Base-by-base conservation (phyloP, 1,140 invertebrate species). In the Lycorma delicatula region DNA sequence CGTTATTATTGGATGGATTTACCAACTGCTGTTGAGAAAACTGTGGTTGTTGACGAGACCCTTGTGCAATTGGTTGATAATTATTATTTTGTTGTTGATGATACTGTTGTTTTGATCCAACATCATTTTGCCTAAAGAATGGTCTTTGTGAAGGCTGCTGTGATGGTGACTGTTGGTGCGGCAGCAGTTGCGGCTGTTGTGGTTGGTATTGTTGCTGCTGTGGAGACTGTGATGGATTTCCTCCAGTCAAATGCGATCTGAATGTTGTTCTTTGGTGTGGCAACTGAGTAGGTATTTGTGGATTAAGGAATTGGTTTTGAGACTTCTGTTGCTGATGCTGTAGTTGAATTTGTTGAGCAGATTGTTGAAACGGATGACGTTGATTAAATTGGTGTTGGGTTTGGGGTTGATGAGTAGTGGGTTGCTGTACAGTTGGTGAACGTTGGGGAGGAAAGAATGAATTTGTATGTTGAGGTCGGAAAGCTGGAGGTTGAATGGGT, bases 351-450 rank as follows among this genome's bases (percentile, higher is more conserved):
- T 67, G 63, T 63, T 56, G 31, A 58, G 60, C 51, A 51, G 60
- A 55, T 60, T 64, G 54, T 69, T 73, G 72, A 58, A 75, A 75
- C 3, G 70, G 7, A 26, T 73, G 60, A 60, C 74, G 71, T 57
- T 75, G 73, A 54, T 7, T 9, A 18, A 18, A 18, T 20, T 28
- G 25, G 25, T n/a, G 23, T 1, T n/a, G 23, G 1, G 49, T 20
- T n/a, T 18, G 25, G n/a, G 13, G 53, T 4, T 28, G 58, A 6
- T 36, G 13, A 20, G 16, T 53, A 9, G 29, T 44, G n/a, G 50
- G 22, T 49, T 25, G 50, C 9, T 52, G 36, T 23, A 41, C n/a
- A 22, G 51, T 41, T 12, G 41, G 27, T 11, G 38, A n/a, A n/a
- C n/a, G 23, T 44, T 27, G 31, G 18, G 52, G 23, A 59, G 68